Evolutionary conservation across 2,113 vertebrate species (phyloP), one percentile per base, ranked within the genome.

Genomic region (Marmota flaviventris): DNA sequence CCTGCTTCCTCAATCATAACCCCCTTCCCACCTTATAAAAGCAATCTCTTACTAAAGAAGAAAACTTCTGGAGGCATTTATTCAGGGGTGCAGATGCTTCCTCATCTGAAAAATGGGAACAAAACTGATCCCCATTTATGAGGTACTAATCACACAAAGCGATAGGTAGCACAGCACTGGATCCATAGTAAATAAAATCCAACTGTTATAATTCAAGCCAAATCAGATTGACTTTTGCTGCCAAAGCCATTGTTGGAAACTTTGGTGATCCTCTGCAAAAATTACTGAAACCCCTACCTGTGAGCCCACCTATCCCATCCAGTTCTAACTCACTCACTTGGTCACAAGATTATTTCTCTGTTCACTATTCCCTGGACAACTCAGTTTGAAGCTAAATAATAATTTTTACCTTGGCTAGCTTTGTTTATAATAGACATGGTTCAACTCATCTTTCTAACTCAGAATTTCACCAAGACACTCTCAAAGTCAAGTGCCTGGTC

Each of bases 221-320:
- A 85, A 56, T 5, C 53, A 83, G 34, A 34, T n/a, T 96, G 72
- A 25, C 69, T 89, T 86, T 76, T 96, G 87, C 42, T 94, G n/a
- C 58, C 6, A 34, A 69, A 69, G 29, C 53, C 8, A 48, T 48
- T 63, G 12, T 83, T 84, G 58, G 61, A 53, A 96, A 89, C 56
- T 83, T 75, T 61, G 34, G 8, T 34, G 84, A 78, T 10, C 37
- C 42, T 61, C 34, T 85, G 37, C 32, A 83, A 86, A 92, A 92
- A 45, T 75, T 8, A 34, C 69, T 56, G n/a, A 90, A 88, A 95
- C 20, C 34, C 9, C 34, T 13, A 2, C 51, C 32, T 95, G 39
- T 89, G 32, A 18, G 16, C 20, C 18, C n/a, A 76, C n/a, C 48
- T 14, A 61, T 22, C 8, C 39, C 3, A 63, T 29, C n/a, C 37